Evolutionary conservation across 2,113 vertebrate genomes (phyloP).

Genomic region (Peromyscus polionotus): DNA sequence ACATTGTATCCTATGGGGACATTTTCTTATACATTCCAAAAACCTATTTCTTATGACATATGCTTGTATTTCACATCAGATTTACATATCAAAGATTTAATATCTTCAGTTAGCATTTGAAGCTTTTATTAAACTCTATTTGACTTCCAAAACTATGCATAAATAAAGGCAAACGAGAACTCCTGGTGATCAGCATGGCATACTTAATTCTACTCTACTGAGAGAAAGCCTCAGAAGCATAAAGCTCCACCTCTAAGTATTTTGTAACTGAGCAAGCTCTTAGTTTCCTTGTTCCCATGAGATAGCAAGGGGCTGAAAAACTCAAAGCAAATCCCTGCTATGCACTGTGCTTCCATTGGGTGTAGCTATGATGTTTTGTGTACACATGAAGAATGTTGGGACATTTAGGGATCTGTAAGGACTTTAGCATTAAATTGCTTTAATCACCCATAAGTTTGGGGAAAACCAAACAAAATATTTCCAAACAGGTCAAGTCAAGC

Average conservation of each 20-base stretch:
- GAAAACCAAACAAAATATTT: conserved; percentile 54
- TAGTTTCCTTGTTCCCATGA: conserved; percentile 52
- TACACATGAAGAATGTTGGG: conserved; percentile 64
- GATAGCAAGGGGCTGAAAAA: not conserved
- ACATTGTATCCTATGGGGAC: not conserved
- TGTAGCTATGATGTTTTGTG: conserved; percentile 86
- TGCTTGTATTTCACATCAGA: not conserved
- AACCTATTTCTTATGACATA: not conserved
- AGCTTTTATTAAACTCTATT: conserved; percentile 31
- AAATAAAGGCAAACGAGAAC: conserved; percentile 45
- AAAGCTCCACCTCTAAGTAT: not conserved
- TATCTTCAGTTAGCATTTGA: not conserved
- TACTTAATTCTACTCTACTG: conserved; percentile 18
- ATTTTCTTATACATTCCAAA: not conserved
- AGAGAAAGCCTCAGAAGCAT: conserved; percentile 38
- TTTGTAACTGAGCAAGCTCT: not conserved
- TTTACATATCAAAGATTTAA: conserved; percentile 1
- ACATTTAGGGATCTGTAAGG: conserved; percentile 44
- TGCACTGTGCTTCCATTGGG: conserved; percentile 86
- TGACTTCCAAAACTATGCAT: conserved; percentile 33
- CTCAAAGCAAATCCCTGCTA: conserved; percentile 78
- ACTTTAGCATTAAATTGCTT: not conserved
- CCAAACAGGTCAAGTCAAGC: conserved; percentile 29
- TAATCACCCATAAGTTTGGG: not conserved
- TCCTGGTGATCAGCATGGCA: not conserved